Percentiles rank a stretch among this genome's conserved stretches.
Conservation (phyloP, 1,140 invertebrate species). For the Apis mellifera region DNA sequence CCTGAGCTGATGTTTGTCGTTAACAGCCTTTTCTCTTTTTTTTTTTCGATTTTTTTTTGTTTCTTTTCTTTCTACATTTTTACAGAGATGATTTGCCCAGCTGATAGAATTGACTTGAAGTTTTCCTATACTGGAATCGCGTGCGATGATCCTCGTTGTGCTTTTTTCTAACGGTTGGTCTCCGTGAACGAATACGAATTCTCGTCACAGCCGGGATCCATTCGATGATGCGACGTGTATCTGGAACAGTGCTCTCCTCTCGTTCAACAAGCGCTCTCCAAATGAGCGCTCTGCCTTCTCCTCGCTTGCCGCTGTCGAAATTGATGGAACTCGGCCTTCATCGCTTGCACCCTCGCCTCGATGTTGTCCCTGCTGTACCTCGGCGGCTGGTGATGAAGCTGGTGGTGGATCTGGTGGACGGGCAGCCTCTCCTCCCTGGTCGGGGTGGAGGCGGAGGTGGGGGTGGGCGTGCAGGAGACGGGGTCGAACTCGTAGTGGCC, state of each 20-base stretch:
- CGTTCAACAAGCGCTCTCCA: constrained; percentile 88
- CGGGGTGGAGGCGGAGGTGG: constrained; percentile 84
- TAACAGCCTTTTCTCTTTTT: constrained; percentile 52
- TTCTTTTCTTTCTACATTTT: background rate
- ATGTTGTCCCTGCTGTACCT: constrained; percentile 86
- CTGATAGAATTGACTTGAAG: constrained; percentile 63
- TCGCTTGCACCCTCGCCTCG: constrained; percentile 94
- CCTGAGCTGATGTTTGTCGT: constrained; percentile 56
- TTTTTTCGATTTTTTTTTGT: background rate
- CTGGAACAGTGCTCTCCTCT: constrained; percentile 5
- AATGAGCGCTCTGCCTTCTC: constrained; percentile 85
- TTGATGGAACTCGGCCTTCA: constrained; percentile 97
- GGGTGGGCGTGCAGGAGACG: constrained; percentile 88
- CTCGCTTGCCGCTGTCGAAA: constrained; percentile 93
- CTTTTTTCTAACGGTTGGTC: constrained; percentile 52
- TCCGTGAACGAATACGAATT: constrained; percentile 23
- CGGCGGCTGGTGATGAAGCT: constrained; percentile 77
- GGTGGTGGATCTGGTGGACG: constrained; percentile 76
- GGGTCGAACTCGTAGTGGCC: constrained; percentile 97
- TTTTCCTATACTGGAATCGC: constrained; percentile 43
- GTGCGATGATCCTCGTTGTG: constrained; percentile 63
- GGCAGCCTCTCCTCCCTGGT: constrained; percentile 82
- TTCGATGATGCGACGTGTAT: background rate
- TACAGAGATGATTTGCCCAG: constrained; percentile 58
- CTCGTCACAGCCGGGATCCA: too few relatives aligned